Evolutionary conservation across 2,113 vertebrate species (phyloP).

Genomic region (Pollachius pollachius): DNA sequence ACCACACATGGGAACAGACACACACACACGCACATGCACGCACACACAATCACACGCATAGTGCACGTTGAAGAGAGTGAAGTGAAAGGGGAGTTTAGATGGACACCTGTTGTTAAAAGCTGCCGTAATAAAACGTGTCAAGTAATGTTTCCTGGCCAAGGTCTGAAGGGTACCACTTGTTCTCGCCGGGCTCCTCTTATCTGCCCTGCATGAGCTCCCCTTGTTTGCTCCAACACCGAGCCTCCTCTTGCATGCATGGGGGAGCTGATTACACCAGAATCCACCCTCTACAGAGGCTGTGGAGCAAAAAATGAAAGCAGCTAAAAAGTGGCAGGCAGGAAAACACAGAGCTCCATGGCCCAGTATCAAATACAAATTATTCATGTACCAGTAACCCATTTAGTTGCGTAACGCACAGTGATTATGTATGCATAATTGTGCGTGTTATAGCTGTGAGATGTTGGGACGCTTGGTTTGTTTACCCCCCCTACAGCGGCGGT

Average conservation of each 20-base stretch:
- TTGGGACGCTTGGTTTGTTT: conserved; percentile 27
- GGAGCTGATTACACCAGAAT: conserved; percentile 6
- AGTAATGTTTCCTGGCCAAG: no score
- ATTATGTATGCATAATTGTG: conserved; percentile 69
- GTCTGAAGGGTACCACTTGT: no score
- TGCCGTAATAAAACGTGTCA: no score
- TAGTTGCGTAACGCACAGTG: conserved; percentile 64
- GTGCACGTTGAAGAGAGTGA: no score
- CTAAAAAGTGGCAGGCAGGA: conserved; percentile 23
- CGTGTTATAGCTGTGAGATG: conserved; percentile 50
- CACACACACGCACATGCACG: no score
- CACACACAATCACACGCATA: background rate
- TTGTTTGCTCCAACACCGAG: no score
- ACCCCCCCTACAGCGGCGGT: background rate
- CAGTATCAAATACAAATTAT: conserved; percentile 63
- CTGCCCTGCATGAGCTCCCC: no score
- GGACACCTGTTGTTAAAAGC: no score
- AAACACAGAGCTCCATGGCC: conserved; percentile 43
- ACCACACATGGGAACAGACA: no score
- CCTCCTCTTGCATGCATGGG: no score
- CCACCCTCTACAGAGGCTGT: background rate
- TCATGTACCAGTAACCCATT: conserved; percentile 72
- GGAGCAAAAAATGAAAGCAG: conserved; percentile 2
- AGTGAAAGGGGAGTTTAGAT: no score
- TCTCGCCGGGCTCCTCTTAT: no score